Percentiles rank a stretch among this genome's conserved stretches.
phyloP scores from a whole-genome alignment of 2,888 invertebrate species.

The Plutella xylostella region DNA sequence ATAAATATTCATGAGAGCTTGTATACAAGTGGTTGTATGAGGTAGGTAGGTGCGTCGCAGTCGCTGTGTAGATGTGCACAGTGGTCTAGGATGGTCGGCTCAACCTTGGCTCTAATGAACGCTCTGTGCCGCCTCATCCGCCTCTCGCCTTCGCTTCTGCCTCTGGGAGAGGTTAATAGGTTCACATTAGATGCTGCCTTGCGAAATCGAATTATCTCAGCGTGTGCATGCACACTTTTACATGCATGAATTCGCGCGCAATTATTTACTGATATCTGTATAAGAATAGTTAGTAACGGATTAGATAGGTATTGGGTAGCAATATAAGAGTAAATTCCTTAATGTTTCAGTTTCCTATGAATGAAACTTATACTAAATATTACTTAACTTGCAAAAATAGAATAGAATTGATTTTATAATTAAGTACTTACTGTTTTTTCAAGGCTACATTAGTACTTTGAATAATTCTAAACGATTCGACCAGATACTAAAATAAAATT shows the following conservation, averaged over 20 bases:
- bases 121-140: constrained; percentile 58
- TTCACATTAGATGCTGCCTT: constrained; percentile 69
- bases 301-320: no score
- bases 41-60: constrained; percentile 22
- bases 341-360: no score
- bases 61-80: constrained; percentile 22
- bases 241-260: constrained; percentile 56
- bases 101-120: constrained; percentile 68
- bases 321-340: no score
- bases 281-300: no score
- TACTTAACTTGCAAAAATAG: no score
- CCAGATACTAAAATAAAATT: no score
- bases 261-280: no score
- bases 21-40: constrained; percentile 1
- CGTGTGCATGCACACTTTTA: constrained; percentile 50
- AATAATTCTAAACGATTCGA: no score
- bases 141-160: constrained; percentile 64
- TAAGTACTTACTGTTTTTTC: no score
- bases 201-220: constrained; percentile 56
- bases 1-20: background rate
- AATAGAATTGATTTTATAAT: no score
- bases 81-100: constrained; percentile 36
- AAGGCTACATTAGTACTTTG: no score
- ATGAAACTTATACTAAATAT: no score
- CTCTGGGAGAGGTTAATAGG: constrained; percentile 68